Percentiles rank a stretch among this genome's conserved stretches.
phyloP scores from a whole-genome alignment of 2,888 invertebrate genomes.

The Nephrotoma flavescens region DNA sequence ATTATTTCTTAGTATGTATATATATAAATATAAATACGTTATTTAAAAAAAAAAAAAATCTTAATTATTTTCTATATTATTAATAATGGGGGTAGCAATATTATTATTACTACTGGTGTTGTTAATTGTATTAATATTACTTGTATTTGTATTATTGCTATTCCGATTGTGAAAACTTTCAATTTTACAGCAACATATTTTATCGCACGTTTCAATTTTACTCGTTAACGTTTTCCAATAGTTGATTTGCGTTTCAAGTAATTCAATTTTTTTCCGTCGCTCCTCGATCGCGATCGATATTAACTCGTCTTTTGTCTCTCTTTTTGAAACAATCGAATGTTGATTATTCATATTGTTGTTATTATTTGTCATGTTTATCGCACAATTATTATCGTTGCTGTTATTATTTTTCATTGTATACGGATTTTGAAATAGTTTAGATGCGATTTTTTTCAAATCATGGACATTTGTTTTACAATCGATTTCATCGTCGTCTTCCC shows the following conservation, averaged over 20 bases:
- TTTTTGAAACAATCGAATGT: not conserved
- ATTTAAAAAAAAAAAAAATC: not conserved
- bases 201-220: conserved; percentile 19
- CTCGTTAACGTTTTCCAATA: conserved; percentile 30
- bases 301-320: conserved; percentile 12
- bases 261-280: conserved; percentile 27
- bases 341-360: not conserved
- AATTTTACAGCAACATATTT: conserved; percentile 2
- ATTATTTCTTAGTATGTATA: not conserved
- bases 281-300: conserved; percentile 28
- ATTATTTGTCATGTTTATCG: not conserved
- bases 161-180: conserved; percentile 1
- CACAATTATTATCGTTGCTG: not conserved
- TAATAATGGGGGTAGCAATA: not conserved
- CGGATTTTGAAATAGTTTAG: not conserved
- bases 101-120: not conserved
- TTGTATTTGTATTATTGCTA: not conserved
- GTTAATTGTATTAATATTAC: not conserved
- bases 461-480: not conserved
- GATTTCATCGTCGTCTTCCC: conserved; percentile 2
- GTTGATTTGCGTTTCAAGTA: conserved; percentile 29
- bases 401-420: not conserved
- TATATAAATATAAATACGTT: not conserved
- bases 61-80: not conserved
- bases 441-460: not conserved